Base-by-base conservation (phyloP, 2,113 vertebrate species). In the Sebastes schlegelii region DNA sequence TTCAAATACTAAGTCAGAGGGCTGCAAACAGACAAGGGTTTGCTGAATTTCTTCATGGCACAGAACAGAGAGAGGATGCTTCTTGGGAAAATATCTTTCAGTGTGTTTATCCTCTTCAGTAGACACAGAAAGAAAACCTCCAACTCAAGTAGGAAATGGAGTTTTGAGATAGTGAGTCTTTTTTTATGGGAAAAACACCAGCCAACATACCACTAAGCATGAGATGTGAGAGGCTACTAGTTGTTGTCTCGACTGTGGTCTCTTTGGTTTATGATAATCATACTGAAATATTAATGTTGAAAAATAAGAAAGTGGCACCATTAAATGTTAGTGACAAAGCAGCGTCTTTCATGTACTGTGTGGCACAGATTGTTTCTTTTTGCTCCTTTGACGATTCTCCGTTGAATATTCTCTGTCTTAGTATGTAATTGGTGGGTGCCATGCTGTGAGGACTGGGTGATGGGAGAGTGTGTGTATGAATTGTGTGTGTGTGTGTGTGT, bases 71-170 rank as follows among this genome's bases (percentile, higher is more conserved):
- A 77, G 66, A 61, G 16, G 49, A 5, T 14, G 34, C 63, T 55
- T 73, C 67, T 77, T 61, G 62, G 67, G 48, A 70, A 83, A 80
- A 80, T 64, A 70, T 78, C 73, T 80, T 43, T 67, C 13, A 61
- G 57, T 4, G 0, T 77, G 63, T 75, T 86, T 85, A 52, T 85
- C 34, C 70, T 61, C 77, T 65, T 51, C 26, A 76, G 19, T 14
- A 69, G 65, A 69, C 40, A 73, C 49, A 49, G 40, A 79, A 65
- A 62, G 4, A 79, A 66, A 82, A 66, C 26, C 64, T 77, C 40
- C 17, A 34, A 64, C 57, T 82, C 16, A 52, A 80, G 67, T 23
- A 70, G 57, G 71, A 68, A 79, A 48, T 64, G 68, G 66, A 52
- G n/a, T 75, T 77, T 34, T 48, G 61, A 60, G 40, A 17, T 58